Percentiles rank a stretch among this genome's conserved stretches.
These are phyloP conservation scores for Limenitis arthemis DNA, from an alignment of 2,888 invertebrate species.

Conservation along the genomic window DNA sequence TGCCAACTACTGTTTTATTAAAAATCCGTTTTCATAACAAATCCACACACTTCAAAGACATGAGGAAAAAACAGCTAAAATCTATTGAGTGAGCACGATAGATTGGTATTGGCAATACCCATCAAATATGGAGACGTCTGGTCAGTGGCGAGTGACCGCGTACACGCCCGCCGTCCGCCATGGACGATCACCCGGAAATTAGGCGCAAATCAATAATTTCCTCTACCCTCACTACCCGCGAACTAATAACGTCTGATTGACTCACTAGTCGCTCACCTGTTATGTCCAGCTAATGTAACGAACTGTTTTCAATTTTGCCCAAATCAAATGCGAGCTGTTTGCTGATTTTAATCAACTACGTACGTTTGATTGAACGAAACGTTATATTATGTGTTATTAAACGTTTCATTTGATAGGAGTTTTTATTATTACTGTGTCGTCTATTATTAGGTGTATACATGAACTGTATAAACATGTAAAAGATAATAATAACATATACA, in stretches of 20 bases:
- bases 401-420: no score
- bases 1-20: background rate
- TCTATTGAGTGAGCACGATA: constrained; percentile 23
- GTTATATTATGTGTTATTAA: background rate
- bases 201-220: constrained; percentile 67
- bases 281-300: constrained; percentile 11
- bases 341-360: background rate
- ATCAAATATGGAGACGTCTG: constrained; percentile 30
- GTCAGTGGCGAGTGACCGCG: constrained; percentile 43
- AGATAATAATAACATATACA: no score
- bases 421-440: no score
- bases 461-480: no score
- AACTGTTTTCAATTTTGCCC: constrained; percentile 5
- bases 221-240: constrained; percentile 37
- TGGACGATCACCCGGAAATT: constrained; percentile 55
- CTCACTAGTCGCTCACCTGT: constrained; percentile 35
- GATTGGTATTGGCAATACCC: constrained; percentile 31
- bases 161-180: constrained; percentile 45
- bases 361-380: background rate
- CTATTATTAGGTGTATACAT: no score
- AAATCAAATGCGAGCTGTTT: constrained; percentile 1
- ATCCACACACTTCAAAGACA: constrained; percentile 15
- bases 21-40: constrained; percentile 1
- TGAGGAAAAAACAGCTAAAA: constrained; percentile 16
- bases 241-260: constrained; percentile 58